These are phyloP conservation scores for Rhinopomastus cyanomelas DNA, from an alignment of 2,113 vertebrate genomes.

Conservation along the genomic window DNA sequence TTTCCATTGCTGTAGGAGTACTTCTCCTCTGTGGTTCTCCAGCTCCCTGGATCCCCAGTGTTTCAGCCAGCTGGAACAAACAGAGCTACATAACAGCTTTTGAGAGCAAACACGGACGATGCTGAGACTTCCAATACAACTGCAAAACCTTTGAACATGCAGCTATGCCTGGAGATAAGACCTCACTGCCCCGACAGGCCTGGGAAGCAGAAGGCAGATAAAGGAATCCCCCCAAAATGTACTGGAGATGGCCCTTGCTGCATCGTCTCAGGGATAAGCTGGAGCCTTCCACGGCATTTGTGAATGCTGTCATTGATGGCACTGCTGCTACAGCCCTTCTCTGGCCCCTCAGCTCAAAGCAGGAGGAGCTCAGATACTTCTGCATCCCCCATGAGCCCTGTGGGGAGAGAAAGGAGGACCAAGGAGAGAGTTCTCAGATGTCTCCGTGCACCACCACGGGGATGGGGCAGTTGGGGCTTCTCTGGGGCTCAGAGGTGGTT, in stretches of 20 bases:
- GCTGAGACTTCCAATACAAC: not conserved
- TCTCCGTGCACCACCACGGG: not conserved
- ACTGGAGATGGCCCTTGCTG: not conserved
- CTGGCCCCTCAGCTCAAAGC: not conserved
- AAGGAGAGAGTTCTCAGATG: not conserved
- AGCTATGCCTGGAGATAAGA: not conserved
- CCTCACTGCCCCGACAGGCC: not conserved
- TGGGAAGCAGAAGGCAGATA: not conserved
- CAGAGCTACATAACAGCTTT: conserved; percentile 37
- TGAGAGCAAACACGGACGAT: conserved; percentile 25
- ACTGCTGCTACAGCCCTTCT: not conserved
- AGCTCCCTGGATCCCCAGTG: not conserved
- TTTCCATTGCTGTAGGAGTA: not conserved
- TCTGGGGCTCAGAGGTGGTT: not conserved
- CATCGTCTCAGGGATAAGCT: not conserved
- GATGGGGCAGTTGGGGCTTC: fast-evolving
- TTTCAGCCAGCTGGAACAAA: not conserved
- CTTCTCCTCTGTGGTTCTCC: not conserved
- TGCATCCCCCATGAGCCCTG: not conserved
- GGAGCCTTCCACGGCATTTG: not conserved
- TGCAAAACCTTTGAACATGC: not conserved
- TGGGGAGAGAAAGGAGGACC: not conserved
- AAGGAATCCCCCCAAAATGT: not conserved
- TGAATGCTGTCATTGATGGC: not conserved
- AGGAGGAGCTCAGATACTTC: not conserved